Evolutionary conservation across 2,113 vertebrate genomes (phyloP), one percentile per base, ranked within the genome.

Genomic region (Neoarius graeffei): DNA sequence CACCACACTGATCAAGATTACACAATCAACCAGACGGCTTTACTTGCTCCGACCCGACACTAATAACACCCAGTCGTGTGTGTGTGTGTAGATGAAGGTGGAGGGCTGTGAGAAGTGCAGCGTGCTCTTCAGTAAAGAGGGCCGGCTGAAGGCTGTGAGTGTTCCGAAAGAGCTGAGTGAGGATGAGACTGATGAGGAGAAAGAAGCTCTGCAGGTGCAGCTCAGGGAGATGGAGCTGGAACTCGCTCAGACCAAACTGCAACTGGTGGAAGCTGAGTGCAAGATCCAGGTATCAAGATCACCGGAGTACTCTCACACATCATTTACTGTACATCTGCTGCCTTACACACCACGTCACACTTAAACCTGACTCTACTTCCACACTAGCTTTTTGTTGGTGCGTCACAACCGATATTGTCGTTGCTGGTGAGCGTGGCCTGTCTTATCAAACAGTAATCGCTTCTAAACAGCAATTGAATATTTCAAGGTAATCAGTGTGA

Each of bases 161-260:
- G 86, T 93, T 30, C 91, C 93, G 20, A 94, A 97, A 64, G 95
- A 96, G 0, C 96, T 94, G 35, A 94, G 93, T 0, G 93, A 96
- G 0, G 97, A 98, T 91, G 98, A 99, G 93, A 94, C 95, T 0
- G 98, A 99, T 0, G 97, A 98, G 92, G 98, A 99, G 95, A 99
- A 98, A 93, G 98, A 99, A 91, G 94, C 89, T 0, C 92, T 99
- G 92, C 97, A 98, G 93, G 98, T 96, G 94, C 98, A 99, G 95
- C 95, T 99, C 90, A 96, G 98, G 66, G 98, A 99, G 90, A 99
- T 99, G 98, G 98, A 99, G 91, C 96, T 99, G 52, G 98, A 99
- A 86, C 94, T 99, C 88, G 98, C 98, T 8, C 98, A 99, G 93
- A 99, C 98, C 93, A 99, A 99, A 93, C 93, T 99, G 91, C 98